Conservation (phyloP, 2,888 invertebrate species). For the Melinaea menophilus region DNA sequence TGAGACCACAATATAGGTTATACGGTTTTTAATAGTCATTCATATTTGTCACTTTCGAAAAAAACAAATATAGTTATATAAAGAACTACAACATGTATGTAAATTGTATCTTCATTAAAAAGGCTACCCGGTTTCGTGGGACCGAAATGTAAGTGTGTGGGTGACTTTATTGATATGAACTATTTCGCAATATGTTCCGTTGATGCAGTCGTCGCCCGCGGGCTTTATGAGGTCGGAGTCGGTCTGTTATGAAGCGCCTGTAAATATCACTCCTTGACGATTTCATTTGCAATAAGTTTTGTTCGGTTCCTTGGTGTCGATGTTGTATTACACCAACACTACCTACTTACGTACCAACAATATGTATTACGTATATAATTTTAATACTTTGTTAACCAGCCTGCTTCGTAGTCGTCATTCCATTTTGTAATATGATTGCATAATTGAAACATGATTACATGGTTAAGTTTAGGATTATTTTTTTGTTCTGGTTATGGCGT, state of each 20-base stretch:
- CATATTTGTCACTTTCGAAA: background rate
- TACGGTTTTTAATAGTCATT: background rate
- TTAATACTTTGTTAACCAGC: no score
- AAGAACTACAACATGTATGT: background rate
- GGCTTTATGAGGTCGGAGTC: slow-evolving; percentile 7
- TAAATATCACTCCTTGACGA: slow-evolving; percentile 10
- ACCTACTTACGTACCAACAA: no score
- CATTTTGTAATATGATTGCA: no score
- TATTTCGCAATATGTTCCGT: slow-evolving; percentile 9
- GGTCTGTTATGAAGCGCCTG: slow-evolving; percentile 2
- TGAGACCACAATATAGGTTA: background rate
- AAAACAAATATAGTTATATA: background rate
- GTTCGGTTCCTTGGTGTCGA: background rate
- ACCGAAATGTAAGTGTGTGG: slow-evolving; percentile 5
- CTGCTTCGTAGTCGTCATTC: no score
- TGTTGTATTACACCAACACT: background rate
- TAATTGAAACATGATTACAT: no score
- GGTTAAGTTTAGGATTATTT: no score
- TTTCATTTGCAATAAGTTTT: slow-evolving; percentile 7
- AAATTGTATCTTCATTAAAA: background rate
- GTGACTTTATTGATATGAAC: slow-evolving; percentile 18
- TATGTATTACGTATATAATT: no score
- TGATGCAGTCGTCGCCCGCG: slow-evolving; percentile 12
- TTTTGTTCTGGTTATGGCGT: no score
- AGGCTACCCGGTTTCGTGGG: background rate